Conservation (phyloP, 2,888 invertebrate species). For the Chrysodeixis includens region DNA sequence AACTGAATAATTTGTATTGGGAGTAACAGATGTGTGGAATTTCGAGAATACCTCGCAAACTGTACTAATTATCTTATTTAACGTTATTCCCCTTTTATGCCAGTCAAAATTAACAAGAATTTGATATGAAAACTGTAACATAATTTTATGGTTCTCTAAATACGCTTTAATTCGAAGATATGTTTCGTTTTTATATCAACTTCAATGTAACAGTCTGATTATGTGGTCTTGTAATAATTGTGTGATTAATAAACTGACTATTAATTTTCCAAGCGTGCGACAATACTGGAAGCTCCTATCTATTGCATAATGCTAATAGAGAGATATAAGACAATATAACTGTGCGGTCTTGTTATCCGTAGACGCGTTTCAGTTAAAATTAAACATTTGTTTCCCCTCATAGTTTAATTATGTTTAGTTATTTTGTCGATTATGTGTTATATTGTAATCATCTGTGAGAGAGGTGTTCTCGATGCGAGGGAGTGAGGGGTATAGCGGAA, state of each 20-base stretch:
- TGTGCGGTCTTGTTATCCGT: constrained; percentile 74
- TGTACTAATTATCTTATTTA: constrained; percentile 28
- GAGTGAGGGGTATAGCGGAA: constrained; percentile 89
- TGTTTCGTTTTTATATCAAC: constrained; percentile 67
- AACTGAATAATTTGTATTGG: constrained; percentile 41
- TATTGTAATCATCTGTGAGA: constrained; percentile 88
- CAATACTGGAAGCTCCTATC: constrained; percentile 73
- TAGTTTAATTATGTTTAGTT: constrained; percentile 85
- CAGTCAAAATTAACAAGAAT: constrained; percentile 54
- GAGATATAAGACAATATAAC: constrained; percentile 64
- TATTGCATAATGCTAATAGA: constrained; percentile 54
- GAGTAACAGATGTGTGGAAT: constrained; percentile 61
- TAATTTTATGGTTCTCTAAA: background rate
- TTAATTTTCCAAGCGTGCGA: constrained; percentile 78
- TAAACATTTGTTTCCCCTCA: constrained; percentile 76
- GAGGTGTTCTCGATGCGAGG: constrained; percentile 89
- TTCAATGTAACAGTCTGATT: constrained; percentile 54
- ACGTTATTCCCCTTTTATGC: constrained; percentile 13
- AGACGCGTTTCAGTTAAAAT: constrained; percentile 77
- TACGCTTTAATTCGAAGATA: background rate
- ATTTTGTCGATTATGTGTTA: constrained; percentile 84
- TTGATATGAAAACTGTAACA: constrained; percentile 68
- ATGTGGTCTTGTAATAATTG: constrained; percentile 50
- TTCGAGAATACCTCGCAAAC: constrained; percentile 77
- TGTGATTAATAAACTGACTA: constrained; percentile 66